A percentile compares a stretch with the other conserved stretches of the same genome.
These are phyloP conservation scores for Marisa cornuarietis DNA, from an alignment of 1,140 invertebrate genomes.

Conservation along the genomic window DNA sequence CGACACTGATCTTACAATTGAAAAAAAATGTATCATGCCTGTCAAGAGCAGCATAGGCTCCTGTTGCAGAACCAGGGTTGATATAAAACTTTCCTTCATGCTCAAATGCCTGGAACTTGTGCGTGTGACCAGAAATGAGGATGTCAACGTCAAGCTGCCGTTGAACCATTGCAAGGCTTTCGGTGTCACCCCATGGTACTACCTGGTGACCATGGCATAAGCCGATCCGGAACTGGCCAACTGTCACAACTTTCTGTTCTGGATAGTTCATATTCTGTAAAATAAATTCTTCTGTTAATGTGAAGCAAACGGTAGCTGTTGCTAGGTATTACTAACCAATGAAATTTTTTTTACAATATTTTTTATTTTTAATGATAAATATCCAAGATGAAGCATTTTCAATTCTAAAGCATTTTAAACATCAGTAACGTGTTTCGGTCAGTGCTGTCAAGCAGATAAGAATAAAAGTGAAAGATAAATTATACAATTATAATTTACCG, in stretches of 20 bases:
- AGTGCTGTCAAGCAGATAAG: no score
- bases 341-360: no score
- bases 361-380: no score
- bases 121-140: slow-evolving; percentile 97
- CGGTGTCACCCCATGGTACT: slow-evolving; percentile 96
- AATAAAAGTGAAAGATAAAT: no score
- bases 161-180: slow-evolving; percentile 91
- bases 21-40: slow-evolving; percentile 70
- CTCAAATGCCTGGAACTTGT: slow-evolving; percentile 98
- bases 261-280: slow-evolving; percentile 92
- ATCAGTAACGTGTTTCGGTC: no score
- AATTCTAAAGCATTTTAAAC: no score
- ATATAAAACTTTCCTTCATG: slow-evolving; percentile 99
- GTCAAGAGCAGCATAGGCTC: slow-evolving; percentile 93
- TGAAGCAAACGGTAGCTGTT: no score
- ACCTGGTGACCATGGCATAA: slow-evolving; percentile 95
- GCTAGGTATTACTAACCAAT: no score
- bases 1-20: neutral
- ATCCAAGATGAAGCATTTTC: no score
- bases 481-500: no score
- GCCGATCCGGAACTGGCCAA: slow-evolving; percentile 98
- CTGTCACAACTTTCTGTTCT: slow-evolving; percentile 98
- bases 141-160: slow-evolving; percentile 98
- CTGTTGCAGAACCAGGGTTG: slow-evolving; percentile 98
- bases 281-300: slow-evolving; percentile 25